phyloP scores from a whole-genome alignment of 1,140 invertebrate species.

The Neuroterus valhalla region DNA sequence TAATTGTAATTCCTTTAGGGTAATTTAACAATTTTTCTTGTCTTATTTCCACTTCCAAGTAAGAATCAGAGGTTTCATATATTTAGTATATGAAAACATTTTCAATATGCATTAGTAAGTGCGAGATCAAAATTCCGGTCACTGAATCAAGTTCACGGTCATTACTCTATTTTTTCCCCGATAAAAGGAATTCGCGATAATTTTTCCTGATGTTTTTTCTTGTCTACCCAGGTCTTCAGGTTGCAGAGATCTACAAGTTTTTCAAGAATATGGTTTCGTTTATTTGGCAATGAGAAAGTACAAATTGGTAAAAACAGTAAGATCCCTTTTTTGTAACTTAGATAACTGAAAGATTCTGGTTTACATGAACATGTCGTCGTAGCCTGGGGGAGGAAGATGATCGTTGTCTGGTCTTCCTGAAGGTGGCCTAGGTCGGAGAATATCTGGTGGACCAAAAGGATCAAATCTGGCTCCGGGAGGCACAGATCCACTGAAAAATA shows the following conservation, averaged over 20 bases:
- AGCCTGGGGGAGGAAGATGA: conserved; percentile 83
- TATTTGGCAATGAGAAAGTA: neutral
- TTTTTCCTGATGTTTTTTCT: neutral
- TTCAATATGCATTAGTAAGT: too few species aligned
- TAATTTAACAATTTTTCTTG: too few species aligned
- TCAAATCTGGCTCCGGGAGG: conserved; percentile 88
- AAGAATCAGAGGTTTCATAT: too few species aligned
- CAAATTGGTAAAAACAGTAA: conserved; percentile 30
- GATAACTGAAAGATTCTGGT: conserved; percentile 17
- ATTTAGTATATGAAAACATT: too few species aligned
- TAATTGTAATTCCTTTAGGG: too few species aligned
- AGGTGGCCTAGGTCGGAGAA: conserved; percentile 63
- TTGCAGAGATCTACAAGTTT: conserved; percentile 17
- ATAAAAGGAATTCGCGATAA: too few species aligned
- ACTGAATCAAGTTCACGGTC: too few species aligned
- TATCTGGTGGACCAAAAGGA: conserved; percentile 84
- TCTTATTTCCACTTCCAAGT: too few species aligned
- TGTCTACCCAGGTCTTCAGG: too few species aligned
- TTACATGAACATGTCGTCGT: conserved; percentile 86
- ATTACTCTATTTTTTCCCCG: too few species aligned
- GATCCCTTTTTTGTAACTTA: conserved; percentile 29
- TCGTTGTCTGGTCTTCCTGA: conserved; percentile 80
- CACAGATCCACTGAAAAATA: conserved; percentile 78
- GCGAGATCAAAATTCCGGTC: too few species aligned
- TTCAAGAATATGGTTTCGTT: conserved; percentile 38